Evolutionary conservation across 2,888 invertebrate genomes (phyloP), one percentile per base, ranked within the genome.

Genomic region (Parapristionchus giblindavisi): DNA sequence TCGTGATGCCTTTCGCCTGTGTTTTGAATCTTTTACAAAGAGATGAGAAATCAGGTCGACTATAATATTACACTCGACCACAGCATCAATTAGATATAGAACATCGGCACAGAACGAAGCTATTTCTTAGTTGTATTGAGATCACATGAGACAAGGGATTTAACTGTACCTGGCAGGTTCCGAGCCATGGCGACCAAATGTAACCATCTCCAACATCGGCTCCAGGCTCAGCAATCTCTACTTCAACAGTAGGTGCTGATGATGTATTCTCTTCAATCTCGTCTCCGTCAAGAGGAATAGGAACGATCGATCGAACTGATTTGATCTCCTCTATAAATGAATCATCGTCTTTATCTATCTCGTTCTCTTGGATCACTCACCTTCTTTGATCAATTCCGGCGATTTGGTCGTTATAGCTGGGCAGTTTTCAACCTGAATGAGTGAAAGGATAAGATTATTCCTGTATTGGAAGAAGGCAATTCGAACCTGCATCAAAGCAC

Each of bases 101-200:
- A n/a, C n/a, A n/a, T n/a, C n/a, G n/a, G n/a, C n/a, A n/a, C n/a
- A n/a, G n/a, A n/a, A n/a, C n/a, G n/a, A n/a, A n/a, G n/a, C n/a
- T n/a, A n/a, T n/a, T n/a, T 43, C 21, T 27, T 11, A 24, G 36
- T 40, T 11, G 63, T 36, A 11, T 63, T 14, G 11, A 17, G 29
- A 14, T 36, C 29, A 11, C 58, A 11, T n/a, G 11, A 58, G 58
- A 24, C n/a, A 14, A n/a, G 11, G 36, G 14, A n/a, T 34, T 61
- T 60, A n/a, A 21, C 36, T 43, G 73, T 66, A 85, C 85, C 78
- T 85, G 86, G 63, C 86, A 86, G 27, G 78, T 78, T 61, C 85
- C 84, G 71, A 83, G 77, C 86, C 86, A 86, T 52, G 80, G 83
- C 54, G 85, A 83, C 86, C 86, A 86, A 32, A 86, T 77, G 76